Conservation (phyloP, 2,113 vertebrate species). For the Erythrolamprus reginae region DNA sequence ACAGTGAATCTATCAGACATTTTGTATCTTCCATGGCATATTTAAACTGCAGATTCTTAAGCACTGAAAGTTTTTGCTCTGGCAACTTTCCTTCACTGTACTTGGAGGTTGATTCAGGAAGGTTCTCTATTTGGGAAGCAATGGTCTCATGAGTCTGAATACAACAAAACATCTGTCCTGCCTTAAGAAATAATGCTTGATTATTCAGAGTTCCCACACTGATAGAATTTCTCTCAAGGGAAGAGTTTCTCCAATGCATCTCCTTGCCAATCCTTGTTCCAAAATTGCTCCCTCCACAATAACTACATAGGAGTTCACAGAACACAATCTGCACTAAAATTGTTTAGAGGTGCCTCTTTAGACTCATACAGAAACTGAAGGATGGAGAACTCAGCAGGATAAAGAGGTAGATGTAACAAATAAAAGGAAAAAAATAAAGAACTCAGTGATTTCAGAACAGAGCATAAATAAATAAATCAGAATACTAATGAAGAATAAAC, state of each 20-base stretch:
- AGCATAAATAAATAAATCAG: neutral
- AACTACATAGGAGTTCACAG: neutral
- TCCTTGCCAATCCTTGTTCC: too few relatives aligned
- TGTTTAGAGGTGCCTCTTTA: neutral
- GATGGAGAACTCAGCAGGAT: too few relatives aligned
- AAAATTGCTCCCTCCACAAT: too few relatives aligned
- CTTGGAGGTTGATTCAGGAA: neutral
- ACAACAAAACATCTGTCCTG: neutral
- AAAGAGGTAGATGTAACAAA: neutral
- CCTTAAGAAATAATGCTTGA: neutral
- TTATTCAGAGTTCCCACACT: neutral
- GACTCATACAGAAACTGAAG: neutral
- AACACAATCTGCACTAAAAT: neutral
- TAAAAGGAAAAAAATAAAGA: neutral
- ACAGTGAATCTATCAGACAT: neutral
- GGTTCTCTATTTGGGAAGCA: neutral
- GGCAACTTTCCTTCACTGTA: neutral
- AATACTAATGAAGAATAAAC: neutral
- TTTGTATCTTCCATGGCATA: neutral
- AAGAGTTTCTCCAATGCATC: neutral
- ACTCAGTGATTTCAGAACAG: neutral
- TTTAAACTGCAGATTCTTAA: neutral
- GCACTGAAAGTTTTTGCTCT: neutral
- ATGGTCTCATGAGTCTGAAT: neutral
- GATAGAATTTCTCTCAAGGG: too few relatives aligned